Conservation (phyloP, 2,888 invertebrate genomes). For the Buathra laborator region DNA sequence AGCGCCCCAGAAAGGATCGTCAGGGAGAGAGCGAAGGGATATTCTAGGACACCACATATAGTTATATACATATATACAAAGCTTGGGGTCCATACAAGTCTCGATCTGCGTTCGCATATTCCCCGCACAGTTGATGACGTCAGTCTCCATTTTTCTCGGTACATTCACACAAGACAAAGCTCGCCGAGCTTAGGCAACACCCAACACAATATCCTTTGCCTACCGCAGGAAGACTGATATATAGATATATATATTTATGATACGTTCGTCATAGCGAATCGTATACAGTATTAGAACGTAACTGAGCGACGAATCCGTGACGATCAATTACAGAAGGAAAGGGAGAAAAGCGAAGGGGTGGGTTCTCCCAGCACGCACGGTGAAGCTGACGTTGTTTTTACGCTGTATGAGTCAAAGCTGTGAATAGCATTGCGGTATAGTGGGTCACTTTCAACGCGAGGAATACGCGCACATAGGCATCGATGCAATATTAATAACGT, state of each 20-base stretch:
- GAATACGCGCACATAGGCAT: constrained; percentile 45
- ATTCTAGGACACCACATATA: constrained; percentile 34
- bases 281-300: constrained; percentile 36
- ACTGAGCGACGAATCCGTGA: constrained; percentile 77
- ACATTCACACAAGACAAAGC: constrained; percentile 44
- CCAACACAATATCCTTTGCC: constrained; percentile 27
- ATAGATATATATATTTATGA: constrained; percentile 43
- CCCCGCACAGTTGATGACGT: constrained; percentile 62
- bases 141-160: constrained; percentile 43
- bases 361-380: constrained; percentile 41
- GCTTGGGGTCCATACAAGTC: constrained; percentile 46
- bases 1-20: constrained; percentile 45
- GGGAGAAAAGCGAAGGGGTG: constrained; percentile 53
- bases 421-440: neutral
- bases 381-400: constrained; percentile 4
- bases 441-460: neutral
- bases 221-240: constrained; percentile 45
- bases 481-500: constrained; percentile 82
- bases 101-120: constrained; percentile 63
- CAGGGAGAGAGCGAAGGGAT: constrained; percentile 38
- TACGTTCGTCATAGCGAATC: constrained; percentile 36
- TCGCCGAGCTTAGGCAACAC: constrained; percentile 30
- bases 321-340: constrained; percentile 78
- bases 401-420: neutral
- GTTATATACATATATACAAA: neutral